Evolutionary conservation across 2,113 vertebrate species (phyloP).

Genomic region (Mastomys coucha): DNA sequence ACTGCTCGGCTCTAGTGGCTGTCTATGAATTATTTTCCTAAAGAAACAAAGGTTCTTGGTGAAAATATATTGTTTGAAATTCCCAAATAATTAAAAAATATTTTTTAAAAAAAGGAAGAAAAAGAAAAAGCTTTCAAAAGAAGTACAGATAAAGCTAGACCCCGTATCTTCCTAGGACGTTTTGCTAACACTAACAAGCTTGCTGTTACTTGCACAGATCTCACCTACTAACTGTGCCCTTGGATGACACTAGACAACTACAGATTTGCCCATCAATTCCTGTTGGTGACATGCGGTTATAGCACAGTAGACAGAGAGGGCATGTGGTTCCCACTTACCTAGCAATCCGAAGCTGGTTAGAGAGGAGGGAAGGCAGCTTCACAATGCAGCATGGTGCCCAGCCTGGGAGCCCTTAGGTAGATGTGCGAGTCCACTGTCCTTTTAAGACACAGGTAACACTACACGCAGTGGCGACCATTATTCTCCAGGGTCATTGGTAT

Average conservation of each 20-base stretch:
- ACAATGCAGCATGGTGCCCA: neutral
- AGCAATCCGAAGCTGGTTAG: neutral
- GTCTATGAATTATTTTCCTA: slow-evolving; percentile 19
- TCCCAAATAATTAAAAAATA: neutral
- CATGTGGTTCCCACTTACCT: neutral
- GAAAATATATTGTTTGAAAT: neutral
- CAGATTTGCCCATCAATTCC: neutral
- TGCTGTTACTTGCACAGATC: neutral
- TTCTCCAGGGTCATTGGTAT: neutral
- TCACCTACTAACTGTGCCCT: neutral
- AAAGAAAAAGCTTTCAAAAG: neutral
- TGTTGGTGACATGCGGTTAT: neutral
- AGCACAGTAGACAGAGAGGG: neutral
- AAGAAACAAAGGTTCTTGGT: slow-evolving; percentile 24
- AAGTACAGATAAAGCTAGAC: neutral
- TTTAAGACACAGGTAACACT: neutral
- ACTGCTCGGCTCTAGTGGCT: neutral
- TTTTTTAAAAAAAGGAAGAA: neutral
- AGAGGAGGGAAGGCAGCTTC: neutral
- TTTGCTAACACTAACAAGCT: neutral
- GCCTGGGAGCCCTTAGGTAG: neutral
- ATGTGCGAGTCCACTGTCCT: neutral
- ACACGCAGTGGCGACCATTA: neutral
- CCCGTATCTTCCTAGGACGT: slow-evolving; percentile 3
- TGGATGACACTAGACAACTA: neutral